Base-by-base conservation (phyloP, 2,888 invertebrate species). In the Protonemura montana region DNA sequence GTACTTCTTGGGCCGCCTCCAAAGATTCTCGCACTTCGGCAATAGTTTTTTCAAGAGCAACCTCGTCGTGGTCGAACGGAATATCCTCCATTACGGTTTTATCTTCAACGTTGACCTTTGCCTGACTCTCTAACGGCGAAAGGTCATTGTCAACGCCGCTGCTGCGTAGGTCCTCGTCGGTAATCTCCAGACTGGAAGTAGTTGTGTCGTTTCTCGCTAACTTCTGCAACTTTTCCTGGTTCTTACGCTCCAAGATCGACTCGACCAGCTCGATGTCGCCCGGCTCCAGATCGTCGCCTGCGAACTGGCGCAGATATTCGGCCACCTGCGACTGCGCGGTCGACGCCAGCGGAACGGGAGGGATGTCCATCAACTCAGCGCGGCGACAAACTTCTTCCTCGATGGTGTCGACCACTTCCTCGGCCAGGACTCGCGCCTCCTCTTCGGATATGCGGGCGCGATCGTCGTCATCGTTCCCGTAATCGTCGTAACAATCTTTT, bases 1-100 rank as follows among this genome's bases (percentile, higher is more conserved):
- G 93, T 91, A 95, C 95, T 89, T 93, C 94, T 90, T 94, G 95
- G 0, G 95, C 95, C 81, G 94, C 94, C 91, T 95, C 95, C 87
- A 95, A 91, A 27, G 95, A 95, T 89, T 95, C 94, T 89, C 95
- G 86, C 80, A 95, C 94, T 92, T 95, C 95, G 89, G 94, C 94
- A 85, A 95, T 93, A 88, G 95, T 94, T 91, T 95, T 94, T 90
- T 87, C 86, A 13, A 88, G 85, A 10, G 78, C 78, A n/a, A 85
- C 29, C 35, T 86, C 87, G 86, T 86, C 87, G 86, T 89, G 89
- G 86, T 89, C 84, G 85, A 86, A 42, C 76, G 26, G 92, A 91
- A 92, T 92, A 89, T 93, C 92, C 88, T 92, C 91, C 89, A 92
- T 91, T 91, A 93, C 92, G 90, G 92, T 91, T 89, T 77, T 59